Conservation (phyloP, 2,113 vertebrate genomes). For the Salvelinus alpinus region DNA sequence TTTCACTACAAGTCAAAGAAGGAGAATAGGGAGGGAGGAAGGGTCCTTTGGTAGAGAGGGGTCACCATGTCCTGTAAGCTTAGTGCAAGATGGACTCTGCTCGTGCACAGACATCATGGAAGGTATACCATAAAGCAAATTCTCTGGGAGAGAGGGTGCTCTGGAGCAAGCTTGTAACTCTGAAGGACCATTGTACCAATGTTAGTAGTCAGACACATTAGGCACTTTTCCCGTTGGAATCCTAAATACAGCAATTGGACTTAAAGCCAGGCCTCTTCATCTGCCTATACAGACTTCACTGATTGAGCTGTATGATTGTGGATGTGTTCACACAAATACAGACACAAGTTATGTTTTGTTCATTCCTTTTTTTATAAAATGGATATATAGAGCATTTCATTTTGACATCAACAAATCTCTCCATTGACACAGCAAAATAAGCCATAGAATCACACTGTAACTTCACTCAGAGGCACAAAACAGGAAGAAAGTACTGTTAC, state of each 20-base stretch:
- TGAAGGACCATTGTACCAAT: no score
- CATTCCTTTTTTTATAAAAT: constrained; percentile 70
- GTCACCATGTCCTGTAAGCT: background rate
- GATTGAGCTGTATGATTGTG: no score
- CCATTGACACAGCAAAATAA: constrained; percentile 92
- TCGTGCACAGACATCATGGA: no score
- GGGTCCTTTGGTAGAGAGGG: background rate
- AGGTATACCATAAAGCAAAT: no score
- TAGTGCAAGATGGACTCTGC: no score
- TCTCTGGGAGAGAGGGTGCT: no score
- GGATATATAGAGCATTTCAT: constrained; percentile 93
- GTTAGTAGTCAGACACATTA: no score
- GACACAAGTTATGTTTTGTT: constrained; percentile 45
- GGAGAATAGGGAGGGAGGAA: constrained; percentile 4
- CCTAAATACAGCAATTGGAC: no score
- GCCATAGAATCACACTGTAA: constrained; percentile 82
- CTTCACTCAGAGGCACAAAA: constrained; percentile 93
- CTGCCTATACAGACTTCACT: no score
- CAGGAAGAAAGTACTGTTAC: constrained; percentile 81
- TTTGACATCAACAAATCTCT: constrained; percentile 92
- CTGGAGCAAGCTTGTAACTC: no score
- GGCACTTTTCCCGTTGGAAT: no score
- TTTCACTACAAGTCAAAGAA: constrained; percentile 51
- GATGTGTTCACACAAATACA: constrained; percentile 29
- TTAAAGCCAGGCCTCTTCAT: no score